phyloP scores from a whole-genome alignment of 2,113 vertebrate genomes.

The Xenus cinereus region DNA sequence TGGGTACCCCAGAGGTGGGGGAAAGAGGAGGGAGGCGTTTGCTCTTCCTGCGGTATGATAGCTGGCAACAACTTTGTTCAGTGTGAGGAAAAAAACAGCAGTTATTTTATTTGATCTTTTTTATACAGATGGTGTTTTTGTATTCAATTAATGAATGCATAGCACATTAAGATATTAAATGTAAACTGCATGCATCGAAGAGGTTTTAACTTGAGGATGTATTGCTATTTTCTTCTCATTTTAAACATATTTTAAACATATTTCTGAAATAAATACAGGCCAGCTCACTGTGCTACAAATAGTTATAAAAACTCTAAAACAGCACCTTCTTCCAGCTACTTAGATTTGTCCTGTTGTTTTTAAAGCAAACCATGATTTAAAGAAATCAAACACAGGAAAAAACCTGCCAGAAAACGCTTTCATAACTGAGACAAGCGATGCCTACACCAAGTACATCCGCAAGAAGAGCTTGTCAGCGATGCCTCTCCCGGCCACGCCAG shows the following conservation, averaged over 20 bases:
- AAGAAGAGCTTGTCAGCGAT: not conserved
- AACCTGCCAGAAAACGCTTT: not conserved
- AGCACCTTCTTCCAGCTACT: not conserved
- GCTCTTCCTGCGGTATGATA: not conserved
- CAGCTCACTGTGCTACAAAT: not conserved
- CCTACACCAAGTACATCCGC: not conserved
- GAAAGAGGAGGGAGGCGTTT: not conserved
- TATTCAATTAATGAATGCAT: slow-evolving; percentile 15
- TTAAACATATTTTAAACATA: not conserved
- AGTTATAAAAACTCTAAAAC: not conserved
- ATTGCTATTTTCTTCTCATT: slow-evolving; percentile 1
- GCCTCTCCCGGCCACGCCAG: not conserved
- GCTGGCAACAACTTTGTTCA: not conserved
- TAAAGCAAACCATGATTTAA: not conserved
- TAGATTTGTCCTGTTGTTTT: not conserved
- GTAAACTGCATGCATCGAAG: not conserved
- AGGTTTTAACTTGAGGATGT: not conserved
- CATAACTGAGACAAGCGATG: not conserved
- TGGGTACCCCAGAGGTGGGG: not conserved
- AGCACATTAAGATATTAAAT: slow-evolving; percentile 11
- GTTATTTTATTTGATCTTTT: slow-evolving; percentile 15
- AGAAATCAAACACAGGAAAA: not conserved
- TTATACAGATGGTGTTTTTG: slow-evolving; percentile 23
- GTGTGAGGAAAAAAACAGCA: not conserved
- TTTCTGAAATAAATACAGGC: not conserved